These are phyloP conservation scores for Euzophera pinguis DNA, from an alignment of 2,888 invertebrate species.

Conservation along the genomic window DNA sequence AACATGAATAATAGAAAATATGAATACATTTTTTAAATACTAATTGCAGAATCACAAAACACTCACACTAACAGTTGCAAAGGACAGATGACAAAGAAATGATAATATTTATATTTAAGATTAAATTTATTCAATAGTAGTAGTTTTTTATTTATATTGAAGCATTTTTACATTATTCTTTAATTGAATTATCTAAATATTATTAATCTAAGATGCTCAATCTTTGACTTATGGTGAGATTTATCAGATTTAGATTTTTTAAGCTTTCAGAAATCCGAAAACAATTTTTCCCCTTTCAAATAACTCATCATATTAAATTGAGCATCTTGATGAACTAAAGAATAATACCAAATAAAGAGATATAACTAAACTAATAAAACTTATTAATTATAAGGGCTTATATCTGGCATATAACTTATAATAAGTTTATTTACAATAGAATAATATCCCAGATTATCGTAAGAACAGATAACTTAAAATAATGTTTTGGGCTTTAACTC, in stretches of 20 bases:
- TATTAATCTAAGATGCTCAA: background rate
- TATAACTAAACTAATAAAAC: too few species aligned
- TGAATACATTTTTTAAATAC: constrained; percentile 69
- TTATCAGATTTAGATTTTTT: background rate
- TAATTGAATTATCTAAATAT: background rate
- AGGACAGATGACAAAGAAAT: constrained; percentile 9
- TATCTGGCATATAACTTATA: background rate
- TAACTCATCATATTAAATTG: background rate
- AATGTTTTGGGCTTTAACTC: background rate
- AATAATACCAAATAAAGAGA: too few species aligned
- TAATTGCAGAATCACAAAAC: constrained; percentile 71
- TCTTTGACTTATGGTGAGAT: background rate
- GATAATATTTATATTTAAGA: constrained; percentile 13
- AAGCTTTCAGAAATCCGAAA: background rate
- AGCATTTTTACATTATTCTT: background rate
- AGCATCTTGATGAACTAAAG: background rate
- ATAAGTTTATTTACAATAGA: constrained; percentile 11
- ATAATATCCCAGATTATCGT: constrained; percentile 14
- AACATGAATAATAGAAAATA: constrained; percentile 73
- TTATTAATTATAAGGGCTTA: background rate
- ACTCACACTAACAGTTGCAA: constrained; percentile 40
- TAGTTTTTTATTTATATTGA: background rate
- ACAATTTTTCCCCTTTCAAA: background rate
- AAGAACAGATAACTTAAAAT: background rate
- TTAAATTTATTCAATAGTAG: constrained; percentile 11